Evolutionary conservation across 2,113 vertebrate species (phyloP).

Genomic region (Choloepus hoffmanni): DNA sequence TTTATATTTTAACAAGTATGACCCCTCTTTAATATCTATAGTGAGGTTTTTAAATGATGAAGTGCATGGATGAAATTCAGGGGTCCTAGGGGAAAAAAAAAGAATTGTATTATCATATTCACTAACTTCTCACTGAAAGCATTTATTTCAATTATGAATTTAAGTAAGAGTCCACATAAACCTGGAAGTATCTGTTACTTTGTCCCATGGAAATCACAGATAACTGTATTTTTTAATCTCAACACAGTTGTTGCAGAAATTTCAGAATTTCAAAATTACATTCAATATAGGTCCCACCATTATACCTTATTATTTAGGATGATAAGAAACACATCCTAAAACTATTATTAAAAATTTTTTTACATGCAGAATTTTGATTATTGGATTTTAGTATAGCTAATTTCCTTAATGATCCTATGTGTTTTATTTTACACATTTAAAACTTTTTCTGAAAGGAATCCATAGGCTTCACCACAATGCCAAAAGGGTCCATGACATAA

Average conservation of each 20-base stretch:
- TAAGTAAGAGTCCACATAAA: background rate
- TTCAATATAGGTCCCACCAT: background rate
- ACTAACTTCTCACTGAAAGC: background rate
- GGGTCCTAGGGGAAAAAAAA: background rate
- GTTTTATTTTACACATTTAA: background rate
- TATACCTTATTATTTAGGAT: background rate
- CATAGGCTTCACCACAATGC: background rate
- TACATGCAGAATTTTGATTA: slow-evolving; percentile 28
- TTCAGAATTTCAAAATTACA: slow-evolving; percentile 20
- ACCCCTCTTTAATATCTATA: background rate
- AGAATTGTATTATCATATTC: slow-evolving; percentile 30
- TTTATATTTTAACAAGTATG: background rate
- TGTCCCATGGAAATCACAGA: background rate
- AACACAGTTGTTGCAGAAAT: background rate
- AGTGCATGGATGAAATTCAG: background rate
- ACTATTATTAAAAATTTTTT: background rate
- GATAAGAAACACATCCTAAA: background rate
- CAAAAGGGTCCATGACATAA: background rate
- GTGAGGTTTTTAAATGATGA: background rate
- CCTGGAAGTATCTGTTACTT: background rate
- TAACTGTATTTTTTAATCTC: background rate
- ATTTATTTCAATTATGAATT: slow-evolving; percentile 49
- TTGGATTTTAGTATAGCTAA: background rate
- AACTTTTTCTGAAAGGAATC: background rate
- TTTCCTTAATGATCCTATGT: background rate